These are phyloP conservation scores for Drosophila melanogaster DNA, from an alignment of 1,140 invertebrate genomes.

Conservation along the genomic window DNA sequence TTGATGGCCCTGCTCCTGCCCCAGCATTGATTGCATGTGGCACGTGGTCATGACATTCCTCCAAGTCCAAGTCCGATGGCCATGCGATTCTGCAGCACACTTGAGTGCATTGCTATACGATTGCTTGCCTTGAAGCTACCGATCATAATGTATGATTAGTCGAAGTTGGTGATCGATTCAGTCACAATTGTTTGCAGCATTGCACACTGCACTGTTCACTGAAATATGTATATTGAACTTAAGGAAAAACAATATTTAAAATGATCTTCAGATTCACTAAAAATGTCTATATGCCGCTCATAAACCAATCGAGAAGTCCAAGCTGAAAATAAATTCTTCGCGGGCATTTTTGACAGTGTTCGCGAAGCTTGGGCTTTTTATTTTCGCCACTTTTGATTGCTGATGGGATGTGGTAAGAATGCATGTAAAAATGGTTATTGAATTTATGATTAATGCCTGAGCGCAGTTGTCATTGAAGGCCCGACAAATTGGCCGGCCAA, in stretches of 20 bases:
- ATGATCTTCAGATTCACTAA: not conserved
- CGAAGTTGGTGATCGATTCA: not conserved
- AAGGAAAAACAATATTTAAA: not conserved
- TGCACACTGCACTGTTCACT: no score
- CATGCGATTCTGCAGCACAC: constrained; percentile 31
- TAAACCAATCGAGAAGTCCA: not conserved
- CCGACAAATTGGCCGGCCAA: constrained; percentile 67
- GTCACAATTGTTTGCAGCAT: not conserved
- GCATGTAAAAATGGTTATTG: constrained; percentile 77
- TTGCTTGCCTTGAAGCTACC: constrained; percentile 27
- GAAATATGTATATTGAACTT: no score
- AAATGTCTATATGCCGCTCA: not conserved
- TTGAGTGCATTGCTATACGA: constrained; percentile 23
- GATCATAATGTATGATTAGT: constrained; percentile 28
- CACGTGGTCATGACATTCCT: constrained; percentile 71
- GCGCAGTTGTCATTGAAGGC: constrained; percentile 61
- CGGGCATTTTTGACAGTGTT: constrained; percentile 4
- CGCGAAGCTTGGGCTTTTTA: constrained; percentile 1
- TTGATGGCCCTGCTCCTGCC: constrained; percentile 63
- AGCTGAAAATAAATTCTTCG: not conserved
- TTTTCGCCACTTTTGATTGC: constrained; percentile 5
- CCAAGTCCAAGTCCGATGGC: constrained; percentile 33
- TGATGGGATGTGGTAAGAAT: constrained; percentile 68
- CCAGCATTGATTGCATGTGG: constrained; percentile 42
- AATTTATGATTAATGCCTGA: constrained; percentile 70